Conservation (phyloP, 2,113 vertebrate genomes). For the Abramis brama region DNA sequence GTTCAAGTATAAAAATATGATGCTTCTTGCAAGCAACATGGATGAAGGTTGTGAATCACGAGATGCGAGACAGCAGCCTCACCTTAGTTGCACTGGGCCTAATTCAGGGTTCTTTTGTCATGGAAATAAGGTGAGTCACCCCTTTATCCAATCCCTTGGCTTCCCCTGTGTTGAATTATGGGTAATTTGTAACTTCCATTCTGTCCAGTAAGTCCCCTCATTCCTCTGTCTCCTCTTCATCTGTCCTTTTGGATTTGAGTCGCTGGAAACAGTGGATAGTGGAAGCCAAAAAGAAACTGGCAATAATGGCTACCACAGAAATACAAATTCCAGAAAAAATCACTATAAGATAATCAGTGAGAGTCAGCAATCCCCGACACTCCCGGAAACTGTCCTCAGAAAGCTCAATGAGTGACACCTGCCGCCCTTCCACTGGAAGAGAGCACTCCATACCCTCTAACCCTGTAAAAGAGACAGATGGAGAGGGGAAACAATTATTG, state of each 20-base stretch:
- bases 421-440: constrained; percentile 80
- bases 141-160: not conserved
- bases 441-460: constrained; percentile 86
- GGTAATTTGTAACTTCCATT: constrained; percentile 13
- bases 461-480: constrained; percentile 70
- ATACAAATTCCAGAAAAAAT: constrained; percentile 92
- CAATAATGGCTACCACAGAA: constrained; percentile 87
- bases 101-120: constrained; percentile 22
- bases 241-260: constrained; percentile 82
- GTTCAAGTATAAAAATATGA: constrained; percentile 56
- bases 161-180: constrained; percentile 22
- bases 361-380: constrained; percentile 83
- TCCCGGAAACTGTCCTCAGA: constrained; percentile 90
- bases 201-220: not conserved
- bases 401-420: constrained; percentile 82
- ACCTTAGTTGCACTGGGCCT: constrained; percentile 13
- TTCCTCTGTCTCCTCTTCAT: constrained; percentile 79
- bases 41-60: constrained; percentile 20
- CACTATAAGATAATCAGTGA: constrained; percentile 90
- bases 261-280: constrained; percentile 91
- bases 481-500: not conserved
- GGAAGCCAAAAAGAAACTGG: constrained; percentile 91
- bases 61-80: constrained; percentile 10
- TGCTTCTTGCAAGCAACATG: constrained; percentile 45
- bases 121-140: constrained; percentile 25